These are phyloP conservation scores for Drosophila lacteicornis DNA, from an alignment of 1,140 invertebrate genomes.

Conservation along the genomic window DNA sequence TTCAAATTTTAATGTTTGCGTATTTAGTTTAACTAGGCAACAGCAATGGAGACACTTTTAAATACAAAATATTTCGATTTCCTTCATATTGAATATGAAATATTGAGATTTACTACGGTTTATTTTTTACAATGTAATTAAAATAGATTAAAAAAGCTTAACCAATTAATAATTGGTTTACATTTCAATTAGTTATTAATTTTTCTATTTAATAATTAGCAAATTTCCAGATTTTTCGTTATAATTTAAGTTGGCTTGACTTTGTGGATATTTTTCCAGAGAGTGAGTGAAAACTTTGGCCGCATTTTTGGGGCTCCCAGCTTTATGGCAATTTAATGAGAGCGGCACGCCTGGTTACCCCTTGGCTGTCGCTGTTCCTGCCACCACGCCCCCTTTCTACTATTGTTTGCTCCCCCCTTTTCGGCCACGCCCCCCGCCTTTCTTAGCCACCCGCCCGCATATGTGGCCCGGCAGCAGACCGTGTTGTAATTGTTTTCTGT, in stretches of 20 bases:
- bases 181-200: not conserved
- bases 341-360: slow-evolving; percentile 39
- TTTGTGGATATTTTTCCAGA: not conserved
- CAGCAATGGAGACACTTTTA: no score
- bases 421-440: slow-evolving; percentile 3
- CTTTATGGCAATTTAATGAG: slow-evolving; percentile 70
- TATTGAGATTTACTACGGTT: no score
- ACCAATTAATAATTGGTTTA: not conserved
- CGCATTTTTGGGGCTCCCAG: slow-evolving; percentile 34
- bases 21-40: no score
- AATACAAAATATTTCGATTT: no score
- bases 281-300: slow-evolving; percentile 16
- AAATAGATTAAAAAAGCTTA: not conserved
- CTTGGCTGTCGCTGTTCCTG: not conserved
- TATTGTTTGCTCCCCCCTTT: not conserved
- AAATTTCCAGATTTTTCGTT: not conserved
- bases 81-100: no score
- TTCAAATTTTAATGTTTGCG: no score
- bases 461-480: slow-evolving; percentile 44
- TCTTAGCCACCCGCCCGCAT: slow-evolving; percentile 21
- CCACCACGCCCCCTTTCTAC: not conserved
- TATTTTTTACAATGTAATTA: no score
- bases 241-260: not conserved
- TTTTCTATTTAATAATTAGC: not conserved
- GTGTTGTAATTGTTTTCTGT: slow-evolving; percentile 80